Conservation (phyloP, 2,113 vertebrate species). For the Phalacrocorax brasilianus region DNA sequence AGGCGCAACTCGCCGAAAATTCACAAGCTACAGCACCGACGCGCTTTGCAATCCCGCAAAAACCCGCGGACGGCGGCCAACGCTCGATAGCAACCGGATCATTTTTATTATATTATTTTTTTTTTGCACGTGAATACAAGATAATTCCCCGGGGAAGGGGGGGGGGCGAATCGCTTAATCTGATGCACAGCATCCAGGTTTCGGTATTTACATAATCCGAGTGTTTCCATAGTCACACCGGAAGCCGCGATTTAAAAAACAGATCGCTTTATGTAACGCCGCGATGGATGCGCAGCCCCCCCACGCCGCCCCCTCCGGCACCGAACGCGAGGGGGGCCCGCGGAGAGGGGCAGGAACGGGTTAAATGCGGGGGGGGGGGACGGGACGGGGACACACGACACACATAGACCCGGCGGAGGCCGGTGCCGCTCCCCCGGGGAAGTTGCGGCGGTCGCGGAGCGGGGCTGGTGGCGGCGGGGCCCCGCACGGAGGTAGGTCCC, state of each 20-base stretch:
- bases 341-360: no score
- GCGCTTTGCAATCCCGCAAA: not conserved
- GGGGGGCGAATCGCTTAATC: not conserved
- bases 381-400: no score
- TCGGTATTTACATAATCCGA: slow-evolving; percentile 57
- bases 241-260: slow-evolving; percentile 65
- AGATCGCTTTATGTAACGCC: slow-evolving; percentile 57
- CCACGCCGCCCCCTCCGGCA: no score
- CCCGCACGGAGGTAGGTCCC: slow-evolving; percentile 46
- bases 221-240: slow-evolving; percentile 68
- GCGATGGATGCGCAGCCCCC: slow-evolving; percentile 3
- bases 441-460: not conserved
- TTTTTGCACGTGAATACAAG: not conserved
- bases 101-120: not conserved
- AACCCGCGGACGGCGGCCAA: not conserved
- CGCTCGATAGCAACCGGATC: not conserved
- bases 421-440: no score
- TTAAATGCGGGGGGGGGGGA: no score
- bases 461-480: not conserved
- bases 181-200: slow-evolving; percentile 5
- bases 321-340: no score
- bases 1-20: not conserved
- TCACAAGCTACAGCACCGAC: not conserved
- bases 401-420: no score
- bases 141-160: not conserved